phyloP scores from a whole-genome alignment of 2,888 invertebrate species.

The Seira musarum region DNA sequence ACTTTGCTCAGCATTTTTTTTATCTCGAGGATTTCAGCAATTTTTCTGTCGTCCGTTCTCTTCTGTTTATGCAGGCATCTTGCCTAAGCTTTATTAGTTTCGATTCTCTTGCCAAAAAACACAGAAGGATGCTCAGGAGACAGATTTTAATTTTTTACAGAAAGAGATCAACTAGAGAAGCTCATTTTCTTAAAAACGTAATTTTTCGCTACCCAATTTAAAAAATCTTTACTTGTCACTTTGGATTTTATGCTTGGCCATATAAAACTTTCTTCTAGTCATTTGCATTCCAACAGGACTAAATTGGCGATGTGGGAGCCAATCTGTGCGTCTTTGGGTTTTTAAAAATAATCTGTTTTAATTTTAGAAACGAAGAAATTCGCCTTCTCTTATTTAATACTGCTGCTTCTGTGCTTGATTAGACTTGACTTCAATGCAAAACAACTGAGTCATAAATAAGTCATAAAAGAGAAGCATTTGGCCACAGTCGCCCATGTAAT shows the following conservation, averaged over 20 bases:
- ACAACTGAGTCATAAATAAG: conserved; percentile 16
- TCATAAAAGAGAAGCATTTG: conserved; percentile 12
- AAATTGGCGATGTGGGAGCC: conserved; percentile 19
- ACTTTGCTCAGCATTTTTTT: background rate
- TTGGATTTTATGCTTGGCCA: conserved; percentile 33
- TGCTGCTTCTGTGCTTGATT: background rate
- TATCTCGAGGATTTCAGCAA: background rate
- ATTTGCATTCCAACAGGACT: conserved; percentile 52
- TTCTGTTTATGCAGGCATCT: conserved; percentile 69
- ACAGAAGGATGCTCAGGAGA: conserved; percentile 31
- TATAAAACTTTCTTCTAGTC: conserved; percentile 24
- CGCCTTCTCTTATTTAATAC: background rate
- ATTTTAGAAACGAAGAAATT: conserved; percentile 38
- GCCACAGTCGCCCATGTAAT: background rate
- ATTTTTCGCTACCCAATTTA: conserved; percentile 69
- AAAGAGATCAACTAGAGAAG: conserved; percentile 33
- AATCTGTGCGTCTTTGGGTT: conserved; percentile 5
- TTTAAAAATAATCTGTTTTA: conserved; percentile 56
- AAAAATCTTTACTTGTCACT: conserved; percentile 57
- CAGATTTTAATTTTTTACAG: conserved; percentile 39
- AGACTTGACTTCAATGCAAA: conserved; percentile 8
- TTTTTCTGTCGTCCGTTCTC: conserved; percentile 33
- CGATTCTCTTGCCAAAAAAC: conserved; percentile 65
- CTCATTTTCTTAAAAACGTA: conserved; percentile 44
- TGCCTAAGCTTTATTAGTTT: conserved; percentile 65